These are phyloP conservation scores for Sciurus carolinensis DNA, from an alignment of 2,797 vertebrate species.

Conservation along the genomic window DNA sequence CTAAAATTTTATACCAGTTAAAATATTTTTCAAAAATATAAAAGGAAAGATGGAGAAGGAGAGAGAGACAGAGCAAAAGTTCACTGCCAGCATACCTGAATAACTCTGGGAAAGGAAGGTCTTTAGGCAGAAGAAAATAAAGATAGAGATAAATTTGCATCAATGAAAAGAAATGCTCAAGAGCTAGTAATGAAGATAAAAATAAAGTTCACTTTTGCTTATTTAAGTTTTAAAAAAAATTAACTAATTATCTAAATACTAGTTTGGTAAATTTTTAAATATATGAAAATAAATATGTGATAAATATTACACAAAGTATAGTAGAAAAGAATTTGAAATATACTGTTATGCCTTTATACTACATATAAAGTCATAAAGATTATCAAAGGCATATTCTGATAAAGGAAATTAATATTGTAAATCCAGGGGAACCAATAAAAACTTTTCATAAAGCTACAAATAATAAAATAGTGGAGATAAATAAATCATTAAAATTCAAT, in stretches of 20 bases:
- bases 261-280: neutral
- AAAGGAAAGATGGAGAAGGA: neutral
- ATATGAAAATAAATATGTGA: neutral
- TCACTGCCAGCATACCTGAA: neutral
- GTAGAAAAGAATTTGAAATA: neutral
- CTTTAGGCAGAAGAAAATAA: neutral
- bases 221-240: neutral
- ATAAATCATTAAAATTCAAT: neutral
- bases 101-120: neutral
- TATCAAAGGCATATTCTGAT: neutral
- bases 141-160: neutral
- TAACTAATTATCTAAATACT: neutral
- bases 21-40: constrained; percentile 28
- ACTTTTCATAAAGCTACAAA: constrained; percentile 10
- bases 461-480: neutral
- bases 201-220: neutral
- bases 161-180: neutral
- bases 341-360: neutral
- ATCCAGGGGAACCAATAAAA: neutral
- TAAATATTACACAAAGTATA: neutral
- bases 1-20: neutral
- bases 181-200: constrained; percentile 9
- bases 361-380: neutral
- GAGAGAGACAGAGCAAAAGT: neutral
- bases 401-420: neutral